Percentiles rank a stretch among this genome's conserved stretches.
Conservation (phyloP, 1,140 invertebrate species). For the Ptiloglossa arizonensis region DNA sequence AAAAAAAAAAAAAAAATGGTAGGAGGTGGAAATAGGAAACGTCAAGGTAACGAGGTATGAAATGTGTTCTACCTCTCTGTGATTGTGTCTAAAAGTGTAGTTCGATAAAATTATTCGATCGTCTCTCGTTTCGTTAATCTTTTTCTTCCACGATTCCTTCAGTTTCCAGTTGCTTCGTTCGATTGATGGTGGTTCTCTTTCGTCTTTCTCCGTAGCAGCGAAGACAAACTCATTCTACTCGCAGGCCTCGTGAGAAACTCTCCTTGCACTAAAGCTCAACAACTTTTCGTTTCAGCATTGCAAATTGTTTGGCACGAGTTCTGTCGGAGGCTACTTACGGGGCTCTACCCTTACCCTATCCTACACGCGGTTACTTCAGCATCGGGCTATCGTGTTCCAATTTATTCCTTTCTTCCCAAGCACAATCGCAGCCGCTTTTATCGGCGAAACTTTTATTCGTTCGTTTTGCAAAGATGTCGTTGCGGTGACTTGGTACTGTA, state of each 20-base stretch:
- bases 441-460: neutral
- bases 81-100: constrained; percentile 5
- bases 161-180: constrained; percentile 25
- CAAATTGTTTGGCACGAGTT: constrained; percentile 78
- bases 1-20: no score
- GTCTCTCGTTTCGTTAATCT: constrained; percentile 26
- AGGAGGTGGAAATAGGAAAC: no score
- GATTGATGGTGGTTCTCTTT: constrained; percentile 8
- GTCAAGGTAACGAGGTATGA: neutral
- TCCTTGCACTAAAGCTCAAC: constrained; percentile 59
- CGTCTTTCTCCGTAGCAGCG: constrained; percentile 15
- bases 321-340: constrained; percentile 53
- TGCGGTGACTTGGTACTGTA: neutral
- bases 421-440: constrained; percentile 15
- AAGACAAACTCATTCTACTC: constrained; percentile 35
- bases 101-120: constrained; percentile 36
- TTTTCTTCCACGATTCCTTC: constrained; percentile 32
- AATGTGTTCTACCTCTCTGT: neutral
- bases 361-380: constrained; percentile 33
- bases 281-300: constrained; percentile 79
- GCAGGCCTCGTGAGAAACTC: constrained; percentile 40
- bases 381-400: constrained; percentile 64
- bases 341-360: constrained; percentile 36
- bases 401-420: constrained; percentile 59
- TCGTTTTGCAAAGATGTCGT: constrained; percentile 5